phyloP scores from a whole-genome alignment of 2,113 vertebrate genomes.

The Monopterus albus region DNA sequence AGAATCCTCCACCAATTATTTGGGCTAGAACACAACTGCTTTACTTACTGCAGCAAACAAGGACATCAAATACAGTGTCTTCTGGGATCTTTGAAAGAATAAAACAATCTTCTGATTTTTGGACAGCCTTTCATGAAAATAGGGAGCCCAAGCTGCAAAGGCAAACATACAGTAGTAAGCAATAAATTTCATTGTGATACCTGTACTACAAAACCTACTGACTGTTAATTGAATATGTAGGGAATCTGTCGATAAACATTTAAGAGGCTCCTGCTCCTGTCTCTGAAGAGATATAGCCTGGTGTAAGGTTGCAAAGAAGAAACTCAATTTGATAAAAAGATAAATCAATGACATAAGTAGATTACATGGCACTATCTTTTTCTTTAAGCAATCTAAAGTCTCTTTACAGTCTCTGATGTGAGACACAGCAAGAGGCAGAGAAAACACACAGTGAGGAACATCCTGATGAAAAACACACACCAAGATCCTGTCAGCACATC shows the following conservation, averaged over 20 bases:
- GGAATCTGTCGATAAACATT: slow-evolving; percentile 65
- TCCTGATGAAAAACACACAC: slow-evolving; percentile 64
- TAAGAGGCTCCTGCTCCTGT: slow-evolving; percentile 20
- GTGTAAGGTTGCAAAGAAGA: slow-evolving; percentile 67
- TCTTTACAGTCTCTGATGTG: slow-evolving; percentile 49
- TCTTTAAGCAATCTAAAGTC: slow-evolving; percentile 65
- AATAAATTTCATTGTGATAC: slow-evolving; percentile 9
- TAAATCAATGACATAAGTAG: slow-evolving; percentile 70
- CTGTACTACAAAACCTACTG: slow-evolving; percentile 15
- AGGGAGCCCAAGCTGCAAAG: slow-evolving; percentile 17
- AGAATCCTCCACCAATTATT: slow-evolving; percentile 75
- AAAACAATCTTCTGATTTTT: slow-evolving; percentile 42
- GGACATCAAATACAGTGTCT: slow-evolving; percentile 67
- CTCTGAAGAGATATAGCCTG: slow-evolving; percentile 64
- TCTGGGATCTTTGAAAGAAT: slow-evolving; percentile 50
- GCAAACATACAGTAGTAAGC: slow-evolving; percentile 30
- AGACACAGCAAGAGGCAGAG: slow-evolving; percentile 23
- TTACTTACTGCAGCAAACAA: slow-evolving; percentile 63
- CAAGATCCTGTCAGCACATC: slow-evolving; percentile 81
- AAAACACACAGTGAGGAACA: slow-evolving; percentile 24
- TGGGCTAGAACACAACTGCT: slow-evolving; percentile 62
- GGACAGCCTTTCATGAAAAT: slow-evolving; percentile 55
- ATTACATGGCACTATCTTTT: slow-evolving; percentile 65
- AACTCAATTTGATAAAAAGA: slow-evolving; percentile 65
- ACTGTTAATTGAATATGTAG: slow-evolving; percentile 59